These are phyloP conservation scores for Protobothrops flavoviridis DNA, from an alignment of 2,113 vertebrate species.

Conservation along the genomic window DNA sequence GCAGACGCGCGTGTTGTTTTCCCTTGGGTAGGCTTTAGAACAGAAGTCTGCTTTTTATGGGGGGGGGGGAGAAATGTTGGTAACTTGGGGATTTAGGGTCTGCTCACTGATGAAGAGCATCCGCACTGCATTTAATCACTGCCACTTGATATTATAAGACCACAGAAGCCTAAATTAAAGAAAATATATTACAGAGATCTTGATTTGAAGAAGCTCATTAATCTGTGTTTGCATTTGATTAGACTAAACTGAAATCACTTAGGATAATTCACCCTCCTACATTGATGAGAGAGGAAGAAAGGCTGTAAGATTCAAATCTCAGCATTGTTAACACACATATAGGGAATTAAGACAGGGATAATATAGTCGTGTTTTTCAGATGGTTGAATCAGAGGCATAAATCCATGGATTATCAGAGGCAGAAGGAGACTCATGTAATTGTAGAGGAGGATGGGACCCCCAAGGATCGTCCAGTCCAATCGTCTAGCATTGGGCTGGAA, in stretches of 20 bases:
- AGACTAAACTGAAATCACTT: slow-evolving; percentile 47
- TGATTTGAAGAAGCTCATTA: slow-evolving; percentile 48
- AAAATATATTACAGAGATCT: slow-evolving; percentile 42
- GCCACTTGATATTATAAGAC: slow-evolving; percentile 48
- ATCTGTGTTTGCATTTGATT: slow-evolving; percentile 56
- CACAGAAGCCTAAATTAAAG: slow-evolving; percentile 51
- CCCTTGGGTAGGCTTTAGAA: background rate
- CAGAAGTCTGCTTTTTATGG: background rate
- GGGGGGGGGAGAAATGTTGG: background rate
- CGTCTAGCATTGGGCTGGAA: background rate
- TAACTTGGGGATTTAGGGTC: background rate
- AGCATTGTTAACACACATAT: background rate
- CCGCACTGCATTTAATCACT: slow-evolving; percentile 43
- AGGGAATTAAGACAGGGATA: background rate
- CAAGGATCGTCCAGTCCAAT: background rate
- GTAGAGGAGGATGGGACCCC: background rate
- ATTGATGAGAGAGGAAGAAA: background rate
- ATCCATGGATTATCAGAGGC: background rate
- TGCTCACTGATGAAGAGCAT: slow-evolving; percentile 13
- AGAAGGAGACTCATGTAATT: background rate
- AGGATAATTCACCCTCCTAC: slow-evolving; percentile 29
- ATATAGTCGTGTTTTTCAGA: background rate
- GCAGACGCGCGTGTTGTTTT: background rate
- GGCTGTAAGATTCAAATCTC: slow-evolving; percentile 18
- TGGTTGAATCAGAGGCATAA: background rate